phyloP scores from a whole-genome alignment of 1,140 invertebrate species.

The Philotrypesis tridentata region DNA sequence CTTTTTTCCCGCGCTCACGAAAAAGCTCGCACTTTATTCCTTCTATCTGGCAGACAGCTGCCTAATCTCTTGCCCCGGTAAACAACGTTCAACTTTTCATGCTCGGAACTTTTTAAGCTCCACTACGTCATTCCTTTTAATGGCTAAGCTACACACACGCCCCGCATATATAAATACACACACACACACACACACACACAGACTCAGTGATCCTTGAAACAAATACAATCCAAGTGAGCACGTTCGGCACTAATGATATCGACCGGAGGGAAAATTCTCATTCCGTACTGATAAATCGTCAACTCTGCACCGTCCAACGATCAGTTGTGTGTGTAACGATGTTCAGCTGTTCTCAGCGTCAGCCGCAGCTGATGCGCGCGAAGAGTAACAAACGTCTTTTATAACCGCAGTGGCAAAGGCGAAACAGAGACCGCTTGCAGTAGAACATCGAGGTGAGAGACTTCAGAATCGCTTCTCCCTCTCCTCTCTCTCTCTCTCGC shows the following conservation, averaged over 20 bases:
- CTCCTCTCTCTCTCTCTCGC: no score
- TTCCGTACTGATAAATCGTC: no score
- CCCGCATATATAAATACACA: neutral
- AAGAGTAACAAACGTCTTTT: constrained; percentile 9
- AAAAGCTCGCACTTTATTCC: neutral
- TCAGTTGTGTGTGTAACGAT: no score
- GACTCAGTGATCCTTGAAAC: no score
- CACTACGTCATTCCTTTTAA: neutral
- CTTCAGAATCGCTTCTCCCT: constrained; percentile 33
- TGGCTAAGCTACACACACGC: no score
- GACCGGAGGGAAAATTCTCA: no score
- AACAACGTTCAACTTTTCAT: neutral
- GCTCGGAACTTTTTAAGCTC: neutral
- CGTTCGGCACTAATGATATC: no score
- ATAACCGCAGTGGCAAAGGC: constrained; percentile 1
- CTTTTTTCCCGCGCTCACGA: no score
- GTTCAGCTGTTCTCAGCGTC: no score
- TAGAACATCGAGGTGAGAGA: constrained; percentile 1
- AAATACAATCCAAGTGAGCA: no score
- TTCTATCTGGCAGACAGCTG: neutral
- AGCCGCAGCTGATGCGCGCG: neutral
- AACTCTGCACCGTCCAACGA: no score
- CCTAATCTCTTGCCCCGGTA: neutral
- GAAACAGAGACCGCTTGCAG: constrained; percentile 14
- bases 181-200: no score